Percentiles rank a stretch among this genome's conserved stretches.
These are phyloP conservation scores for Lophochroa leadbeateri DNA, from an alignment of 2,113 vertebrate species.

Conservation along the genomic window DNA sequence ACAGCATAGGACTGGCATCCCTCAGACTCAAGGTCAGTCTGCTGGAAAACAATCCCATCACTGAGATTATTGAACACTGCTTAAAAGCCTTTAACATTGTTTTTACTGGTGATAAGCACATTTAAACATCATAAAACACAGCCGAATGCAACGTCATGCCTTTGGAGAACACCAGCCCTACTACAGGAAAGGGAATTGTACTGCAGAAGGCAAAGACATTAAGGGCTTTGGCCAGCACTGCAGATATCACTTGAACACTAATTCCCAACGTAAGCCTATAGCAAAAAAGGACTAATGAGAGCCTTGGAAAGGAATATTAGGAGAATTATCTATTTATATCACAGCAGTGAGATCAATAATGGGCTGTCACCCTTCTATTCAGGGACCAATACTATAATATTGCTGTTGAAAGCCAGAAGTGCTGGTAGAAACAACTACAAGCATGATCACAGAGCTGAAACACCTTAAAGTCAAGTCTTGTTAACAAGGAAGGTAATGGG, in stretches of 20 bases:
- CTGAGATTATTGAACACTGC: not conserved
- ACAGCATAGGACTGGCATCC: fast-evolving
- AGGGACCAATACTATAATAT: not conserved
- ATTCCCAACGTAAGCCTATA: not conserved
- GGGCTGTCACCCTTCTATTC: not conserved
- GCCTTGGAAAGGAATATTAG: not conserved
- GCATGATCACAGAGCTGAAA: not conserved
- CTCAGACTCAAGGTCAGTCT: not conserved
- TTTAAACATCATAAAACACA: not conserved
- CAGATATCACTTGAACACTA: not conserved
- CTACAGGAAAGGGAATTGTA: not conserved
- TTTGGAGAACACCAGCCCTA: not conserved
- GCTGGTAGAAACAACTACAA: not conserved
- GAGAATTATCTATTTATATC: not conserved
- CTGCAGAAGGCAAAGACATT: not conserved
- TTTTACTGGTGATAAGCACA: not conserved
- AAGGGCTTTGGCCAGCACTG: conserved; percentile 12
- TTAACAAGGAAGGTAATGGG: not conserved
- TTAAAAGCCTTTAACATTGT: not conserved
- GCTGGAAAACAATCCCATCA: fast-evolving
- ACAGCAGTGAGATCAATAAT: not conserved
- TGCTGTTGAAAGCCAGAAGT: not conserved
- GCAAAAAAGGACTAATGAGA: not conserved
- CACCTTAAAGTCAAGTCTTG: not conserved
- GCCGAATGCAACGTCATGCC: not conserved